Evolutionary conservation across 2,888 invertebrate genomes (phyloP).

Genomic region (Thera obeliscata): DNA sequence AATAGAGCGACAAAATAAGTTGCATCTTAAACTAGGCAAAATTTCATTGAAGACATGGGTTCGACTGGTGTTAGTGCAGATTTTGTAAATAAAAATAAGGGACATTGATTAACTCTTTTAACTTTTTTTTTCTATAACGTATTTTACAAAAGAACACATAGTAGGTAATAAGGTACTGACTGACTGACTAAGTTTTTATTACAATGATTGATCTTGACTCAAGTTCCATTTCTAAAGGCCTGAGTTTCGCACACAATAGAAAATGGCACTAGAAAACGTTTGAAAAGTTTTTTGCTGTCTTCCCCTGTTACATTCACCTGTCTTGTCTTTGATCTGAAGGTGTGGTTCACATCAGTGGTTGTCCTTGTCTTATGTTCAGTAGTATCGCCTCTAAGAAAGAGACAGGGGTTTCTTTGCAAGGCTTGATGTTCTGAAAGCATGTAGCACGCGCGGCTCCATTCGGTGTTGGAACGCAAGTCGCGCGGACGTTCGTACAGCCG

Average conservation of each 20-base stretch:
- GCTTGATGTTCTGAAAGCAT: conserved; percentile 61
- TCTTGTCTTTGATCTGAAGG: conserved; percentile 64
- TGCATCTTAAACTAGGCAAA: too few species aligned
- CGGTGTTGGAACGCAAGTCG: conserved; percentile 71
- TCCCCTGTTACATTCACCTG: conserved; percentile 78
- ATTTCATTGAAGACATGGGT: too few species aligned
- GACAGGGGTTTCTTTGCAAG: conserved; percentile 62
- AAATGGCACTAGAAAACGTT: conserved; percentile 70
- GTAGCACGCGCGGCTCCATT: conserved; percentile 82
- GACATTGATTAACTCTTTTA: too few species aligned
- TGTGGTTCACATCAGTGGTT: conserved; percentile 48
- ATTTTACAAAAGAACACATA: too few species aligned
- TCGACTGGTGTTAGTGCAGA: too few species aligned
- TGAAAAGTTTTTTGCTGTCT: conserved; percentile 74
- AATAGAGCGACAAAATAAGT: too few species aligned
- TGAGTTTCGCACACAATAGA: conserved; percentile 59
- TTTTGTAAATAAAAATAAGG: too few species aligned
- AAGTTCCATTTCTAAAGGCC: conserved; percentile 50
- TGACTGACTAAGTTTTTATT: conserved; percentile 4
- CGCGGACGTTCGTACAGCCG: conserved; percentile 59
- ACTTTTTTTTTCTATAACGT: too few species aligned
- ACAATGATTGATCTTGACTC: conserved; percentile 42
- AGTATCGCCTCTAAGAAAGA: conserved; percentile 64
- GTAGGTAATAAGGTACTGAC: too few species aligned
- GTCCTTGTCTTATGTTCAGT: conserved; percentile 66